These are phyloP conservation scores for Corythaeola cristata DNA, from an alignment of 2,113 vertebrate species.

Conservation along the genomic window DNA sequence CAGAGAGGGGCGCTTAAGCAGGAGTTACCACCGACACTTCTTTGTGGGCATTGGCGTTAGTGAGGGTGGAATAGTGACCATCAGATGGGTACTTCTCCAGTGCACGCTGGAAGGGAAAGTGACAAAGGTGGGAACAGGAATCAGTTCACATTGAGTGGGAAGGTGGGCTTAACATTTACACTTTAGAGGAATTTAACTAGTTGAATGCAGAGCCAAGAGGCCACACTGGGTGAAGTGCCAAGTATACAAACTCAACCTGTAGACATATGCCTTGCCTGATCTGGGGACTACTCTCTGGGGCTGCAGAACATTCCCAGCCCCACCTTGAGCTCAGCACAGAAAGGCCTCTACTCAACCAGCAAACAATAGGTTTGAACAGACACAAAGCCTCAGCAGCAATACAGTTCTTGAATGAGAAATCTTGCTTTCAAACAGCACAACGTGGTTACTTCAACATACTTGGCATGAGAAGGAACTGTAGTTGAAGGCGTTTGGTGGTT, in stretches of 20 bases:
- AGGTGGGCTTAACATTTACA: neutral
- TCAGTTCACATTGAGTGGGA: neutral
- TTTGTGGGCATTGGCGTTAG: neutral
- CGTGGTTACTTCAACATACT: slow-evolving; percentile 11
- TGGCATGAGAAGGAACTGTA: neutral
- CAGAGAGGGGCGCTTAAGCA: neutral
- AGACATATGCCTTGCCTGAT: neutral
- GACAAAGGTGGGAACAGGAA: neutral
- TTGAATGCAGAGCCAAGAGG: neutral
- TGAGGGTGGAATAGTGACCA: neutral
- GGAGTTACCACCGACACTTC: neutral
- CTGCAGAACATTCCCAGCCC: neutral
- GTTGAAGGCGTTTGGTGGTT: slow-evolving; percentile 30
- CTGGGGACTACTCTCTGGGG: neutral
- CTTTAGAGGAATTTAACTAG: neutral
- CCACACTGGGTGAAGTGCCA: slow-evolving; percentile 19
- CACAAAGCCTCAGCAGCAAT: neutral
- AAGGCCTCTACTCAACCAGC: neutral
- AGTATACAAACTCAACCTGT: neutral
- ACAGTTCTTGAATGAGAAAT: neutral
- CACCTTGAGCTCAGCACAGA: neutral
- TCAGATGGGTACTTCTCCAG: neutral
- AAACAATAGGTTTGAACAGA: neutral
- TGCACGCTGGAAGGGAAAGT: neutral
- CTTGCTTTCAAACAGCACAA: neutral